Evolutionary conservation across 2,888 invertebrate species (phyloP).

Genomic region (Pediacus dermestoides): DNA sequence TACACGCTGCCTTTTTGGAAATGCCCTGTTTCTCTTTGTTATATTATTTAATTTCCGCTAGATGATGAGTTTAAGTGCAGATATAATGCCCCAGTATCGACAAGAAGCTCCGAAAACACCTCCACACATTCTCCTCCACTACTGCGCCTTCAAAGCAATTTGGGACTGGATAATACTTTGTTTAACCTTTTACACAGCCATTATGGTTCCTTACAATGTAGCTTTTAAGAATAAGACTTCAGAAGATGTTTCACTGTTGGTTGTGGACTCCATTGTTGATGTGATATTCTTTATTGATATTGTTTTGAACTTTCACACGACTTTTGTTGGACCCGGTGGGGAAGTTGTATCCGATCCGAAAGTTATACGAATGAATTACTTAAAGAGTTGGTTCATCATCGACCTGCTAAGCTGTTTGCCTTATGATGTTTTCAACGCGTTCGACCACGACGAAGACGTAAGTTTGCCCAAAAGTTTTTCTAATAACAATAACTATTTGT

Average conservation of each 20-base stretch:
- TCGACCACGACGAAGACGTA: slow-evolving; percentile 97
- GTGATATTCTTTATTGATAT: slow-evolving; percentile 99
- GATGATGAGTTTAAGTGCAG: slow-evolving; percentile 97
- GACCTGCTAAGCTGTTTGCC: slow-evolving; percentile 98
- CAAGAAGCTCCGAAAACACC: slow-evolving; percentile 99
- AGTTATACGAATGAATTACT: slow-evolving; percentile 96
- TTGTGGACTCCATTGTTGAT: slow-evolving; percentile 97
- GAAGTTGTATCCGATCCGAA: slow-evolving; percentile 99
- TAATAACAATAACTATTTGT: background rate
- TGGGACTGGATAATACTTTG: slow-evolving; percentile 99
- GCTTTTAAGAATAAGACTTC: slow-evolving; percentile 99
- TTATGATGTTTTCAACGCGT: slow-evolving; percentile 99
- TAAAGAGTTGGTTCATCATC: slow-evolving; percentile 99
- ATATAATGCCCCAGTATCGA: slow-evolving; percentile 96
- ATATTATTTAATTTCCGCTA: slow-evolving; percentile 38
- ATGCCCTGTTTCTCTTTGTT: slow-evolving; percentile 19
- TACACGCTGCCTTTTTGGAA: slow-evolving; percentile 39
- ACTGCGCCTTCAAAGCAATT: slow-evolving; percentile 98
- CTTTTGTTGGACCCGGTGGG: slow-evolving; percentile 95
- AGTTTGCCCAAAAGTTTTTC: slow-evolving; percentile 45
- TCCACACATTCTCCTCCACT: slow-evolving; percentile 98
- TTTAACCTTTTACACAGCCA: slow-evolving; percentile 99
- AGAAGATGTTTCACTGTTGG: slow-evolving; percentile 90
- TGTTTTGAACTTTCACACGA: slow-evolving; percentile 99
- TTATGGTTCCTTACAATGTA: slow-evolving; percentile 95